Percentiles rank a stretch among this genome's conserved stretches.
These are phyloP conservation scores for Cygnus buccinator DNA, from an alignment of 2,113 vertebrate genomes.

Conservation along the genomic window DNA sequence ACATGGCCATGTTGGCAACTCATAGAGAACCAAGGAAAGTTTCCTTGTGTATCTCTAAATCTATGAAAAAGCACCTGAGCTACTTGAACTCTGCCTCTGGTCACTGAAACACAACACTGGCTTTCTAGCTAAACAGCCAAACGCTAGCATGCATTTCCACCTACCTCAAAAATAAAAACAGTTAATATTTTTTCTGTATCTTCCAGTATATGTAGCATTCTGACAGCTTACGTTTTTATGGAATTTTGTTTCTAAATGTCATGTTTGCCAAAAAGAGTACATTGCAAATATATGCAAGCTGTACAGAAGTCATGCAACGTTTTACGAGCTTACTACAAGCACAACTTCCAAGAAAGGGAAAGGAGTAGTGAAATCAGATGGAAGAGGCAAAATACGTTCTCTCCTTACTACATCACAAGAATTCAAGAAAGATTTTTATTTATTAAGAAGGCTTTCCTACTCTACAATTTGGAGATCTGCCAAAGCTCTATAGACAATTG, in stretches of 20 bases:
- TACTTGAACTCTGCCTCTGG: neutral
- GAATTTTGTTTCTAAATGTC: neutral
- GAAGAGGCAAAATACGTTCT: neutral
- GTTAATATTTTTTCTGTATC: neutral
- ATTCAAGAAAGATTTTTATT: neutral
- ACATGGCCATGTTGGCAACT: neutral
- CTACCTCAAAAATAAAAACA: neutral
- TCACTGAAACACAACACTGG: neutral
- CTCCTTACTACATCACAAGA: neutral
- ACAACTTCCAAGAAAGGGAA: neutral
- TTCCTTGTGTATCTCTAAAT: neutral
- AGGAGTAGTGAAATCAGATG: neutral
- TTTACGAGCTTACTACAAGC: neutral
- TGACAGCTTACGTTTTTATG: neutral
- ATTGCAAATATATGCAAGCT: neutral
- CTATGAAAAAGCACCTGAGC: neutral
- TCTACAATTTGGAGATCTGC: constrained; percentile 12
- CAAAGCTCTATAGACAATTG: constrained; percentile 16
- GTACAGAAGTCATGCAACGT: accelerated
- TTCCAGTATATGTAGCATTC: accelerated
- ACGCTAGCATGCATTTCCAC: neutral
- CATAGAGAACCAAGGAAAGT: neutral
- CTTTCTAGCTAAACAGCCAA: neutral
- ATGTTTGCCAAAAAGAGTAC: neutral
- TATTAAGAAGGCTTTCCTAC: neutral